Evolutionary conservation across 2,888 invertebrate genomes (phyloP).

Genomic region (Calliopum simillimum): DNA sequence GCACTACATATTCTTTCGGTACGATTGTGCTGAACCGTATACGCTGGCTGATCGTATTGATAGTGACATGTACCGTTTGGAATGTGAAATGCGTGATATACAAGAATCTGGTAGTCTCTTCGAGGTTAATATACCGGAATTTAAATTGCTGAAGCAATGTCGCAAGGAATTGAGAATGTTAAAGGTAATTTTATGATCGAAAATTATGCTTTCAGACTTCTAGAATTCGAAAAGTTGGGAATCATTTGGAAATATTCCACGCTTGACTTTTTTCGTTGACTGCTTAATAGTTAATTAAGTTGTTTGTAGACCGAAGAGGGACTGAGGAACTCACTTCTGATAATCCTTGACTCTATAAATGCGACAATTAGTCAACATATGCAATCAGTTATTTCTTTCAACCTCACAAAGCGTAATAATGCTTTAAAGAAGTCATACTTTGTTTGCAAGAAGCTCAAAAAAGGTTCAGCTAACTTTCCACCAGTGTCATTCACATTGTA

Average conservation of each 20-base stretch:
- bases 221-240: too few species aligned
- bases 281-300: neutral
- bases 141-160: constrained; percentile 91
- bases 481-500: too few species aligned
- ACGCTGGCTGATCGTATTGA: constrained; percentile 82
- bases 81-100: constrained; percentile 87
- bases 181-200: constrained; percentile 72
- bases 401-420: too few species aligned
- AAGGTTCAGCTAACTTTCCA: too few species aligned
- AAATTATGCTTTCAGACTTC: neutral
- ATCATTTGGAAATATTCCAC: too few species aligned
- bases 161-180: constrained; percentile 89
- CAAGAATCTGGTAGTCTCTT: constrained; percentile 92
- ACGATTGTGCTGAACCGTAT: constrained; percentile 80
- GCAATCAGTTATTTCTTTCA: too few species aligned
- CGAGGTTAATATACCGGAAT: constrained; percentile 95
- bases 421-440: too few species aligned
- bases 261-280: neutral
- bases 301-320: neutral
- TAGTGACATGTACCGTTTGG: constrained; percentile 81
- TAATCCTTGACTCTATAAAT: too few species aligned
- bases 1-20: constrained; percentile 81
- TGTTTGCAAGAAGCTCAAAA: too few species aligned
- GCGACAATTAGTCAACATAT: too few species aligned
- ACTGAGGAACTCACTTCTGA: neutral